Evolutionary conservation across 2,888 invertebrate species (phyloP).

Genomic region (Acanthosepion pharaonis): DNA sequence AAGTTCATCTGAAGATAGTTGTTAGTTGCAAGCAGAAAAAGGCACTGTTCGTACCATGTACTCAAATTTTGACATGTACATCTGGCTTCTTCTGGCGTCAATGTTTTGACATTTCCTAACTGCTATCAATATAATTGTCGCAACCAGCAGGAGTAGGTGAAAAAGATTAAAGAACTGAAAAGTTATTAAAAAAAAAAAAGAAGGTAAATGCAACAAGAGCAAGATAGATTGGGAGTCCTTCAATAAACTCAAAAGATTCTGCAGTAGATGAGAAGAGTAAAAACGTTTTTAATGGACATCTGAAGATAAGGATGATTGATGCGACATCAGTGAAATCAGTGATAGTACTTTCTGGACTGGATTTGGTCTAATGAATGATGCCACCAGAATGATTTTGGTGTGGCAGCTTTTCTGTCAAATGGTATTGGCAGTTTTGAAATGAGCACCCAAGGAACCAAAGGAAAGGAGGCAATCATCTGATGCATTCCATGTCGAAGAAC

Average conservation of each 20-base stretch:
- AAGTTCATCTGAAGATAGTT: neutral
- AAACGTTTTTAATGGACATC: no score
- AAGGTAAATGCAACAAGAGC: neutral
- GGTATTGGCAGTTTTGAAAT: no score
- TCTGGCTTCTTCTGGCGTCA: neutral
- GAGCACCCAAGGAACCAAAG: neutral
- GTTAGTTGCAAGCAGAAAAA: neutral
- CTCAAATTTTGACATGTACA: neutral
- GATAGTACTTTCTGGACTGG: no score
- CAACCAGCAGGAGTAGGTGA: neutral
- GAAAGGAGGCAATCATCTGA: neutral
- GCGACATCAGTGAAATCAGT: no score
- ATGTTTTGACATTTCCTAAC: neutral
- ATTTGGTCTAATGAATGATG: no score
- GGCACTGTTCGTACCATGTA: neutral
- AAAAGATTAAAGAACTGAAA: neutral
- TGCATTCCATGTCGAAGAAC: no score
- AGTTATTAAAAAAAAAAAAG: neutral
- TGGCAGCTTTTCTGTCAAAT: no score
- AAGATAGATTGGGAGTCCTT: no score
- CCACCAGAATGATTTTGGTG: no score
- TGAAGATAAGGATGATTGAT: no score
- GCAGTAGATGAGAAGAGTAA: no score
- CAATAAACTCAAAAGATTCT: no score
- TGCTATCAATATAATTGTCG: neutral